These are phyloP conservation scores for Baronia brevicornis DNA, from an alignment of 2,888 invertebrate species.

Conservation along the genomic window DNA sequence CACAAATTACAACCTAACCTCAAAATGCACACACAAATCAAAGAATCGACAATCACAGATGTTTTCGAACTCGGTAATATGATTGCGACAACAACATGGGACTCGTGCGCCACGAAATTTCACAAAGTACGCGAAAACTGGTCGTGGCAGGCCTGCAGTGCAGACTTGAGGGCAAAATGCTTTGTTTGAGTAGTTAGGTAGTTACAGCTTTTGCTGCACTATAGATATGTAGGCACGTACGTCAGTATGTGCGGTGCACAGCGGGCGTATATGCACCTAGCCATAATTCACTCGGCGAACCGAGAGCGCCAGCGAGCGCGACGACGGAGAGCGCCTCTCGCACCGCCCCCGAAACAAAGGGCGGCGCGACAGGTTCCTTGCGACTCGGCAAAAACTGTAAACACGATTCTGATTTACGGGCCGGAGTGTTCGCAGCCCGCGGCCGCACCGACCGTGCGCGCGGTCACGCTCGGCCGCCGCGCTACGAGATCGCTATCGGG, in stretches of 20 bases:
- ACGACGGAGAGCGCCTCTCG: slow-evolving; percentile 29
- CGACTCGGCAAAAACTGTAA: slow-evolving; percentile 64
- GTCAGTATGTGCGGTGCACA: slow-evolving; percentile 49
- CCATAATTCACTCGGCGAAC: slow-evolving; percentile 52
- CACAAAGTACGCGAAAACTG: slow-evolving; percentile 51
- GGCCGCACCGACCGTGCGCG: slow-evolving; percentile 29
- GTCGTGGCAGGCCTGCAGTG: slow-evolving; percentile 44
- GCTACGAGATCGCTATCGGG: slow-evolving; percentile 56
- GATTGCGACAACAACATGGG: slow-evolving; percentile 50
- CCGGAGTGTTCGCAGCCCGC: slow-evolving; percentile 33
- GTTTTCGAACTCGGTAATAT: slow-evolving; percentile 47
- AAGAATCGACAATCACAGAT: slow-evolving; percentile 58
- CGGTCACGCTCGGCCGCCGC: slow-evolving; percentile 70
- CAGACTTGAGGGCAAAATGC: slow-evolving; percentile 66
- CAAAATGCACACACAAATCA: slow-evolving; percentile 57
- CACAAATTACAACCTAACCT: slow-evolving; percentile 63
- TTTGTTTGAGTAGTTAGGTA: slow-evolving; percentile 70
- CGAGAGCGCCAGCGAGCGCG: slow-evolving; percentile 38
- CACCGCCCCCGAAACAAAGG: slow-evolving; percentile 39
- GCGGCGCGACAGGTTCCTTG: slow-evolving; percentile 57
- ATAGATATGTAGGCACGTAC: slow-evolving; percentile 54
- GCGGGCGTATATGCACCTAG: slow-evolving; percentile 55
- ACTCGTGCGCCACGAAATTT: slow-evolving; percentile 40
- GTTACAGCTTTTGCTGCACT: slow-evolving; percentile 67
- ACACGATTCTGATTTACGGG: slow-evolving; percentile 64